These are phyloP conservation scores for Rana temporaria DNA, from an alignment of 2,113 vertebrate species.

Conservation along the genomic window DNA sequence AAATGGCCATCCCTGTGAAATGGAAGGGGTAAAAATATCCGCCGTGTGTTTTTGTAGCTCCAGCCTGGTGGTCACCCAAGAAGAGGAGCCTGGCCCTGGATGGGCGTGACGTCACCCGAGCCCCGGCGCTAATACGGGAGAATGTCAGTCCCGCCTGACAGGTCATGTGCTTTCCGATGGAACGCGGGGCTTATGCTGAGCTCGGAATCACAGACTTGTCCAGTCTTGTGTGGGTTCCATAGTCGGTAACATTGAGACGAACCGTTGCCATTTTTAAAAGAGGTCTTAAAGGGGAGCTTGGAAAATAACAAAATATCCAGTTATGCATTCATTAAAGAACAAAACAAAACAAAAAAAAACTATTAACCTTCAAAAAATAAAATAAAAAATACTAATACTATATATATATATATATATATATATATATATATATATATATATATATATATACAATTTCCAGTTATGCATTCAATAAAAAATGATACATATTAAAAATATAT, in stretches of 20 bases:
- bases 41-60: background rate
- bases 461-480: no score
- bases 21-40: conserved; percentile 36
- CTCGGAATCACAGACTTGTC: background rate
- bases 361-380: no score
- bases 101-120: background rate
- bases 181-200: background rate
- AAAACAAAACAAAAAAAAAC: no score
- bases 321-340: no score
- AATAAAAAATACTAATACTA: no score
- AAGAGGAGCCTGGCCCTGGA: conserved; percentile 53
- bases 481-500: no score
- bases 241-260: background rate
- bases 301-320: no score
- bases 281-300: no score
- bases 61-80: conserved; percentile 26
- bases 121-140: background rate
- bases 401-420: no score
- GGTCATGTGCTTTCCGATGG: conserved; percentile 15
- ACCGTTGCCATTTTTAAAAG: background rate
- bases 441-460: no score
- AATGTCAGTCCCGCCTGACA: background rate
- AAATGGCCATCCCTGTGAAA: conserved; percentile 33
- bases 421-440: no score
- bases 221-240: background rate